Evolutionary conservation across 2,113 vertebrate species (phyloP), one percentile per base, ranked within the genome.

Genomic region (Grallaria varia): DNA sequence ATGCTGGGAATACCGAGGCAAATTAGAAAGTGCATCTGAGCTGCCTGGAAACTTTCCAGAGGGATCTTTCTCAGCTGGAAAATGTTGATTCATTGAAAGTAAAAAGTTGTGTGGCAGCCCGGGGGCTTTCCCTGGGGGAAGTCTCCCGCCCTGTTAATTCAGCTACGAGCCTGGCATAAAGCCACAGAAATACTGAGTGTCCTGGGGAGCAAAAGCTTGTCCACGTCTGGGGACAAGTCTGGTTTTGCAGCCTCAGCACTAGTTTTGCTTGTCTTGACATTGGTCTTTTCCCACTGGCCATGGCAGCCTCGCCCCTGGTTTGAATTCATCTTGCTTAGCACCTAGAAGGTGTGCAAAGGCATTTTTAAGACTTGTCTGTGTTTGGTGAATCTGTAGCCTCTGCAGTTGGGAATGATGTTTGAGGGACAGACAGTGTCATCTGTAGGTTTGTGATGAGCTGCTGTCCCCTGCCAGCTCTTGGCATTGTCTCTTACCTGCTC

Each of bases 151-250:
- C 39, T 45, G 37, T 35, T 87, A 10, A 27, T 56, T 84, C 72
- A 40, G 14, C 28, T 30, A 18, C 19, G 20, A 12, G 22, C 14
- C 35, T 45, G 76, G n/a, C 62, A 62, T 28, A 39, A 37, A 72
- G 56, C 47, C 47, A 25, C 27, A 23, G 67, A 47, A 30, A n/a
- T 6, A 15, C 23, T 1, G 4, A 27, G 21, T 44, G n/a, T 76
- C 44, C n/a, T 63, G 25, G 27, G 25, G 53, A 62, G 52, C 9
- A 50, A 75, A 33, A 0, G 9, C 52, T 16, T 33, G 22, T 56
- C 45, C 4, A 0, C 24, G 33, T 33, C 2, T 1, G 8, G 52
- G 47, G 5, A 55, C 17, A 35, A 31, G 35, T 9, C 27, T 68
- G 42, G 4, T 56, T 84, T 37, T 74, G 33, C 35, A 40, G 9